Percentiles rank a stretch among this genome's conserved stretches.
Evolutionary conservation across 2,888 invertebrate genomes (phyloP).

Genomic region (Agonopterix heracliana): DNA sequence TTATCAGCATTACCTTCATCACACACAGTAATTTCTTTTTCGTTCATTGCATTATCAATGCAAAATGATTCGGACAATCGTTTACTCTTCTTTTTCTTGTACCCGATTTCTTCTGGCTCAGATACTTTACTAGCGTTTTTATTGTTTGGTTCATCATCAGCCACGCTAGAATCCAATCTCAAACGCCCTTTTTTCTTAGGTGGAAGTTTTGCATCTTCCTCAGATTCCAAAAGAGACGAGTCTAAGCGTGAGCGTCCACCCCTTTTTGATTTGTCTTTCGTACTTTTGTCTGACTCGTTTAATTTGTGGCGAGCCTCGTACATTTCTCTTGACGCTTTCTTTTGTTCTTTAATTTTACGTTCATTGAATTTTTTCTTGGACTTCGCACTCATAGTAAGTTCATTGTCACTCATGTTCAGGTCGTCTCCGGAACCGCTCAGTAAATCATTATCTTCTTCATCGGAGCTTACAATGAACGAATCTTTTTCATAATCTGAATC

Average conservation of each 20-base stretch:
- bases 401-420: conserved; percentile 58
- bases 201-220: conserved; percentile 24
- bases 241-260: conserved; percentile 35
- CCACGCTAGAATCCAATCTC: conserved; percentile 44
- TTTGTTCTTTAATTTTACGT: conserved; percentile 58
- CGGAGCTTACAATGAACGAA: conserved; percentile 73
- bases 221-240: conserved; percentile 38
- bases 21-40: conserved; percentile 49
- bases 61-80: conserved; percentile 33
- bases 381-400: conserved; percentile 55
- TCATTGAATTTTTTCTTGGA: conserved; percentile 63
- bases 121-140: background rate
- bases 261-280: conserved; percentile 24
- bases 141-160: conserved; percentile 9
- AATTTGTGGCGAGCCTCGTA: conserved; percentile 55
- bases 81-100: conserved; percentile 31
- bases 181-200: conserved; percentile 42
- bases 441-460: conserved; percentile 58
- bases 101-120: conserved; percentile 2
- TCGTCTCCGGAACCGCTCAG: conserved; percentile 65
- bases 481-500: conserved; percentile 69
- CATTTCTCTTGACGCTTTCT: conserved; percentile 65
- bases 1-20: conserved; percentile 28
- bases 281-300: conserved; percentile 27
- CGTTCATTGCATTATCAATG: conserved; percentile 34